Conservation (phyloP, 92 coral and sea anemone species). For the Porites rus region DNA sequence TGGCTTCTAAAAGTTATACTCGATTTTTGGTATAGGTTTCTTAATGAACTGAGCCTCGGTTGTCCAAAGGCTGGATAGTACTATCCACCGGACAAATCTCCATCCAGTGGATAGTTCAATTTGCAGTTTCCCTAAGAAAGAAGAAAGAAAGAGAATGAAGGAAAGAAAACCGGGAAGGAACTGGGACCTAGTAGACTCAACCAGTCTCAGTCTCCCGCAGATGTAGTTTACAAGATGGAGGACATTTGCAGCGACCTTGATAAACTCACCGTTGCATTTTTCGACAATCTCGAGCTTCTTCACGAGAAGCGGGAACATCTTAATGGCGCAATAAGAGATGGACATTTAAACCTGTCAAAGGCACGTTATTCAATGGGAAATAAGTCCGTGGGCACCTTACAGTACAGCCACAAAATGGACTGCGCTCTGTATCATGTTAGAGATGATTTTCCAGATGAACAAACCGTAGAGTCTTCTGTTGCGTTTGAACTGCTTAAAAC, state of each 20-base stretch:
- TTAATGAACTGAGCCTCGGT: too few relatives aligned
- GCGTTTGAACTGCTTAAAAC: conserved; percentile 55
- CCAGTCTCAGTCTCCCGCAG: not conserved
- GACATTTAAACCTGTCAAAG: conserved; percentile 87
- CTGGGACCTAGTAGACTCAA: not conserved
- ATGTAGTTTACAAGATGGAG: conserved; percentile 76
- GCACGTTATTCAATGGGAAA: conserved; percentile 99
- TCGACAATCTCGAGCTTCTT: conserved; percentile 81
- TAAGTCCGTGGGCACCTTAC: conserved; percentile 87
- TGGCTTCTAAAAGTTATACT: too few relatives aligned
- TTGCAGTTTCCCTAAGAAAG: too few relatives aligned
- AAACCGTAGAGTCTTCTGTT: not conserved
- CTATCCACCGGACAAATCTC: too few relatives aligned
- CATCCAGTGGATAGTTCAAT: too few relatives aligned
- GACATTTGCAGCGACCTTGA: conserved; percentile 78
- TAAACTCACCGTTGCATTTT: conserved; percentile 72
- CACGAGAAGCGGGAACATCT: conserved; percentile 68
- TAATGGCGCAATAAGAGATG: conserved; percentile 82
- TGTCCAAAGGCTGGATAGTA: too few relatives aligned
- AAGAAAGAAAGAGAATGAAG: too few relatives aligned
- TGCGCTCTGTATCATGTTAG: conserved; percentile 63
- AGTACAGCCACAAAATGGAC: conserved; percentile 84
- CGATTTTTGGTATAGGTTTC: too few relatives aligned
- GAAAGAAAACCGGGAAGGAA: not conserved
- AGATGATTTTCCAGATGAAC: conserved; percentile 10